A percentile compares a stretch with the other conserved stretches of the same genome.
phyloP scores from a whole-genome alignment of 2,797 vertebrate genomes.

The Trichosurus vulpecula region DNA sequence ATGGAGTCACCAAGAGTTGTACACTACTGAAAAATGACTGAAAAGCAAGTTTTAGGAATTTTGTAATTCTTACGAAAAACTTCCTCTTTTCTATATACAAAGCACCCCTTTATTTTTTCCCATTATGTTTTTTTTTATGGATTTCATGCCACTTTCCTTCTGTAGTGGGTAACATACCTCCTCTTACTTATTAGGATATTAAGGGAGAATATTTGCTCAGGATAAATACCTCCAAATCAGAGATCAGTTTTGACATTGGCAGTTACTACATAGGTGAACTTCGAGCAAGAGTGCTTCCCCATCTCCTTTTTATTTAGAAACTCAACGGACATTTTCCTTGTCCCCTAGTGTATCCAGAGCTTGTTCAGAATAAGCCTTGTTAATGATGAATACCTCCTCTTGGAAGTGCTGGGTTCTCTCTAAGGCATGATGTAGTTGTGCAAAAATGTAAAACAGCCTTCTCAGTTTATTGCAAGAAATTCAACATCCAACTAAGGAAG shows the following conservation, averaged over 20 bases:
- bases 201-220: background rate
- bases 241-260: background rate
- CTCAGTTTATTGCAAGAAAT: constrained; percentile 79
- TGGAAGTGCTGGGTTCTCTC: constrained; percentile 70
- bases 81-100: background rate
- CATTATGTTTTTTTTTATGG: background rate
- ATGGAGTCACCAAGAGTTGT: background rate
- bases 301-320: background rate
- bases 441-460: constrained; percentile 79
- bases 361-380: rapidly evolving
- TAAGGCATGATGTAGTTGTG: constrained; percentile 50
- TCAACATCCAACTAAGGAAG: constrained; percentile 77
- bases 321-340: rapidly evolving
- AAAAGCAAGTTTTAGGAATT: background rate
- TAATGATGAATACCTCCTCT: constrained; percentile 68
- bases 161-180: background rate
- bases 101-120: background rate
- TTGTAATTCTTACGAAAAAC: background rate
- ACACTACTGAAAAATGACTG: background rate
- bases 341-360: background rate
- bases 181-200: background rate
- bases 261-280: background rate
- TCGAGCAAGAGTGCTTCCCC: background rate
- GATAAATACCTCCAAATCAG: background rate
- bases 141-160: background rate